phyloP scores from a whole-genome alignment of 2,888 invertebrate genomes.

The Drosophila conformis region DNA sequence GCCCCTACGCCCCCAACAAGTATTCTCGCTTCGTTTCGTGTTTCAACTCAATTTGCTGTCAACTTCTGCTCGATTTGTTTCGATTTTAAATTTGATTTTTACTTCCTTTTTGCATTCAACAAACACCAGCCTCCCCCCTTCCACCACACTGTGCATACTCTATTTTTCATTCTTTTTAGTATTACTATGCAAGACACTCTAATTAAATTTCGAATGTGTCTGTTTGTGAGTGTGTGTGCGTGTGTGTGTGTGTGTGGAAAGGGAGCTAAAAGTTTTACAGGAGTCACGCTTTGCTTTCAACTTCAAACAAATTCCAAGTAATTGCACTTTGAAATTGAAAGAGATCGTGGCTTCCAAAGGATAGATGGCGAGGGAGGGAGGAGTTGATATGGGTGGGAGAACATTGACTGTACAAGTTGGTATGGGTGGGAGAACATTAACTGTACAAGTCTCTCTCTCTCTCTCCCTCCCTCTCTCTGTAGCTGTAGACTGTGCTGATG shows the following conservation, averaged over 20 bases:
- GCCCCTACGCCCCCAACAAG: no score
- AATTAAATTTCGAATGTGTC: conserved; percentile 71
- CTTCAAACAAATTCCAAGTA: conserved; percentile 78
- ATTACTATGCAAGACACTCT: conserved; percentile 51
- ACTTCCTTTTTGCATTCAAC: conserved; percentile 11
- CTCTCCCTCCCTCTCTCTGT: background rate
- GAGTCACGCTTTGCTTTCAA: conserved; percentile 31
- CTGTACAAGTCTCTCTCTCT: conserved; percentile 28
- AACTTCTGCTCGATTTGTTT: conserved; percentile 56
- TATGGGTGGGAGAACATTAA: conserved; percentile 35
- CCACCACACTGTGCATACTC: background rate
- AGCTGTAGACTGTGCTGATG: conserved; percentile 4
- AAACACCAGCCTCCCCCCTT: background rate
- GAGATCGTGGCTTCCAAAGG: background rate
- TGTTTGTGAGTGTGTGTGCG: conserved; percentile 5
- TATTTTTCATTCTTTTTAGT: conserved; percentile 15
- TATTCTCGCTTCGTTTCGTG: conserved; percentile 19
- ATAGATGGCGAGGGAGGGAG: background rate
- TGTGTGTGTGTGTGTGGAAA: conserved; percentile 1
- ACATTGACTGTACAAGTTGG: conserved; percentile 51
- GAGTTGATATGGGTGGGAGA: background rate
- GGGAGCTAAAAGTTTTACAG: conserved; percentile 47
- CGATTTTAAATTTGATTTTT: conserved; percentile 47
- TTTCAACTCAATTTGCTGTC: conserved; percentile 66
- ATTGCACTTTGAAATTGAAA: conserved; percentile 72